Base-by-base conservation (phyloP, 2,113 vertebrate species). In the Condylura cristata region DNA sequence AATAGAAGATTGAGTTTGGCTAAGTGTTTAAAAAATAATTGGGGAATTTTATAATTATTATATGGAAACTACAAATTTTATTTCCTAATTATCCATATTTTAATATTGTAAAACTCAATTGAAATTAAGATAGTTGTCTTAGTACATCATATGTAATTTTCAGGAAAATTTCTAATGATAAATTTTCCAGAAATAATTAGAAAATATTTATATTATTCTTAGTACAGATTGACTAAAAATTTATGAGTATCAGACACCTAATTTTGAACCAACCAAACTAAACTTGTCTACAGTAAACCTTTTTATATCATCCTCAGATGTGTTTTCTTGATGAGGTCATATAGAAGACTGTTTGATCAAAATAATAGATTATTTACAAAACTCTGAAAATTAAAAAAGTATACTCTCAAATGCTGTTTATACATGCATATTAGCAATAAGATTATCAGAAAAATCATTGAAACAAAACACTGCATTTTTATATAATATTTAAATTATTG, bases 311-410 rank as follows among this genome's bases (percentile, higher is more conserved):
- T 6, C 16, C 16, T 51, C 66, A 86, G 60, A 14, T 2, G 24
- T 95, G 58, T 83, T 93, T 96, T 93, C 88, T 94, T 95, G 68
- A 93, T 89, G 48, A 85, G 65, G 34, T 78, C 63, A 37, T 68
- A 53, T 3, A 86, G 51, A 30, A 74, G 12, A 51, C 6, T n/a
- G 71, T 70, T 71, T 65, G 24, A 30, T 92, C n/a, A 80, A 68
- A 84, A 83, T 94, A 96, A 70, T 51, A 90, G 81, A 94, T 68
- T 95, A 75, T 90, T 83, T 87, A 95, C 39, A 78, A 91, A 24
- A 89, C 72, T 80, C 71, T 81, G 26, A 4, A 71, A 86, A 65
- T n/a, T 89, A 26, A 14, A 72, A 88, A 82, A 93, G 86, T 46
- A 1, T 71, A 4, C 34, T 92, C 96, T 17, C 41, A 65, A 93